A percentile compares a stretch with the other conserved stretches of the same genome.
These are phyloP conservation scores for Mesembrinibis cayennensis DNA, from an alignment of 2,113 vertebrate species.

Conservation along the genomic window DNA sequence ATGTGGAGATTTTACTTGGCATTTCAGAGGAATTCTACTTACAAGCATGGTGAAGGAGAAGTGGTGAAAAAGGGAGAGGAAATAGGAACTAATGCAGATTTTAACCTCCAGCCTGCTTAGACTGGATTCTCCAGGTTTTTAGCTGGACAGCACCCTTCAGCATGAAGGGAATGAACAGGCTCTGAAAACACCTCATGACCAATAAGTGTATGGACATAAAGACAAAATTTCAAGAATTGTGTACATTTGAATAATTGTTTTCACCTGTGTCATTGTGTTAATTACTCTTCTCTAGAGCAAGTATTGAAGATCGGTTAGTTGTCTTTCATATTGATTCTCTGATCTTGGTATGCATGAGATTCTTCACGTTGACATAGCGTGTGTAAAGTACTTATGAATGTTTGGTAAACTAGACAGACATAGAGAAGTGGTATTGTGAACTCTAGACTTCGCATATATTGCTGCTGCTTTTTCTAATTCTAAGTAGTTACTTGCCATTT, in stretches of 20 bases:
- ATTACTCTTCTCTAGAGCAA: not conserved
- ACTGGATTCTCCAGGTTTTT: not conserved
- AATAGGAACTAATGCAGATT: not conserved
- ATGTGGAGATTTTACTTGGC: not conserved
- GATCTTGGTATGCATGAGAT: not conserved
- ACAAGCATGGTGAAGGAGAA: not conserved
- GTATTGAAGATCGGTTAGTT: not conserved
- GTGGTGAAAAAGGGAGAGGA: not conserved
- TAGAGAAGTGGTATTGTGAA: not conserved
- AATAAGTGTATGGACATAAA: not conserved
- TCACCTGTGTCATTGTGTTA: not conserved
- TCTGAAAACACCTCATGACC: not conserved
- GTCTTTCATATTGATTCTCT: not conserved
- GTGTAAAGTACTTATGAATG: not conserved
- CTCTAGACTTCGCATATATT: rapidly evolving
- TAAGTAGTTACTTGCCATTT: not conserved
- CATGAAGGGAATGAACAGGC: not conserved
- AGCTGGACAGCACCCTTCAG: not conserved
- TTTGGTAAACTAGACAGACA: not conserved
- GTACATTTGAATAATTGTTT: not conserved
- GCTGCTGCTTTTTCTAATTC: not conserved
- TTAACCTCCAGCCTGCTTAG: not conserved
- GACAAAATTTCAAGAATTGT: not conserved
- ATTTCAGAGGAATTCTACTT: not conserved
- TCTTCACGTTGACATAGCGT: not conserved